Conservation (phyloP, 2,113 vertebrate genomes). For the Meles meles region DNA sequence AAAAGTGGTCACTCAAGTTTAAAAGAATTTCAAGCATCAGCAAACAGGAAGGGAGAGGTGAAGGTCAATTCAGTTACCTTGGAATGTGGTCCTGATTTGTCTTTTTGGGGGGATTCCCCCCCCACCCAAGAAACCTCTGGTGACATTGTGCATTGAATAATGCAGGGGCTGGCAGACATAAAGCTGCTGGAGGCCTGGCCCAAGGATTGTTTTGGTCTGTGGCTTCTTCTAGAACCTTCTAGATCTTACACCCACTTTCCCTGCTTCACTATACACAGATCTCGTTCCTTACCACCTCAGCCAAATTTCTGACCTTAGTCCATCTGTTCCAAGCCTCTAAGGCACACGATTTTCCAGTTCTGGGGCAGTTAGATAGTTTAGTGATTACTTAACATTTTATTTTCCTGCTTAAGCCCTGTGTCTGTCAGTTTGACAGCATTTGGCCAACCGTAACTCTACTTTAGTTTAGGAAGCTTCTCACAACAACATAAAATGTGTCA, state of each 20-base stretch:
- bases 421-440: background rate
- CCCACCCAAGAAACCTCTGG: background rate
- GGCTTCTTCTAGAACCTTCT: constrained; percentile 5
- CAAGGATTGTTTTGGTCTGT: background rate
- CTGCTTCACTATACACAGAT: background rate
- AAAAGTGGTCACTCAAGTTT: background rate
- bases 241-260: background rate
- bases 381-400: background rate
- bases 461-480: background rate
- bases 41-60: background rate
- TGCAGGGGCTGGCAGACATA: background rate
- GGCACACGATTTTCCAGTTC: background rate
- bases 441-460: background rate
- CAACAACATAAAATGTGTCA: background rate
- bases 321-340: background rate
- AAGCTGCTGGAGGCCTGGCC: background rate
- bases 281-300: background rate
- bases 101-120: background rate
- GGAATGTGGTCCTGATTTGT: background rate
- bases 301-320: background rate
- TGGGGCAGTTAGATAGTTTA: background rate
- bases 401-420: background rate
- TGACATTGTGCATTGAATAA: background rate
- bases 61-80: background rate
- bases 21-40: constrained; percentile 17